Conservation (phyloP, 2,888 invertebrate species). For the Maniola hyperantus region DNA sequence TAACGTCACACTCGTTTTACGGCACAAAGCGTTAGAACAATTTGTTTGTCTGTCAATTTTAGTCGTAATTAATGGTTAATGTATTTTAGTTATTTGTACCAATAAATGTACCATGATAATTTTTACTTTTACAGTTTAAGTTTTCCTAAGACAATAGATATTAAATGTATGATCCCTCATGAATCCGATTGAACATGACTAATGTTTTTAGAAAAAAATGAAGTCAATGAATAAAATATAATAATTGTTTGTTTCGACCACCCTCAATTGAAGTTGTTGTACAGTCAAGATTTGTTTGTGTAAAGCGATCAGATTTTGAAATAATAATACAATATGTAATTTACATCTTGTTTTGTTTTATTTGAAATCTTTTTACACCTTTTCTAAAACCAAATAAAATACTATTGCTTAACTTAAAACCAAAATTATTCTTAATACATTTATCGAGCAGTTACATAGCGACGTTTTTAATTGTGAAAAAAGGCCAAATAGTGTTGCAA, state of each 20-base stretch:
- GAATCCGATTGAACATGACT: neutral
- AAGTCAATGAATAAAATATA: neutral
- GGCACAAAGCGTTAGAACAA: conserved; percentile 79
- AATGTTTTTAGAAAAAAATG: conserved; percentile 23
- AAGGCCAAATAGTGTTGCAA: too few relatives aligned
- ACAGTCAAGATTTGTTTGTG: conserved; percentile 72
- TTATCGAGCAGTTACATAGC: too few relatives aligned
- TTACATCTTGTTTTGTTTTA: conserved; percentile 62
- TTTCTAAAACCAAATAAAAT: neutral
- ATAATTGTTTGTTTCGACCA: conserved; percentile 26
- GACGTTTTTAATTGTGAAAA: too few relatives aligned
- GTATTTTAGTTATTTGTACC: conserved; percentile 66
- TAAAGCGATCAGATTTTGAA: conserved; percentile 71
- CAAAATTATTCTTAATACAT: too few relatives aligned
- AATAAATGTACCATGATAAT: conserved; percentile 30
- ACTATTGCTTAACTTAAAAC: neutral
- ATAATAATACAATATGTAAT: conserved; percentile 77
- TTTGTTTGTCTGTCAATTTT: conserved; percentile 81
- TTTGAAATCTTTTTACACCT: conserved; percentile 40
- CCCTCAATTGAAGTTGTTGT: conserved; percentile 57
- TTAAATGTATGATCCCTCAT: neutral
- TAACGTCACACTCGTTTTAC: conserved; percentile 80
- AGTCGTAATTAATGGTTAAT: conserved; percentile 61
- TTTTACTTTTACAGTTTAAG: conserved; percentile 27
- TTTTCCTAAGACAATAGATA: conserved; percentile 23